Evolutionary conservation across 2,113 vertebrate genomes (phyloP), one percentile per base, ranked within the genome.

Genomic region (Psophia crepitans): DNA sequence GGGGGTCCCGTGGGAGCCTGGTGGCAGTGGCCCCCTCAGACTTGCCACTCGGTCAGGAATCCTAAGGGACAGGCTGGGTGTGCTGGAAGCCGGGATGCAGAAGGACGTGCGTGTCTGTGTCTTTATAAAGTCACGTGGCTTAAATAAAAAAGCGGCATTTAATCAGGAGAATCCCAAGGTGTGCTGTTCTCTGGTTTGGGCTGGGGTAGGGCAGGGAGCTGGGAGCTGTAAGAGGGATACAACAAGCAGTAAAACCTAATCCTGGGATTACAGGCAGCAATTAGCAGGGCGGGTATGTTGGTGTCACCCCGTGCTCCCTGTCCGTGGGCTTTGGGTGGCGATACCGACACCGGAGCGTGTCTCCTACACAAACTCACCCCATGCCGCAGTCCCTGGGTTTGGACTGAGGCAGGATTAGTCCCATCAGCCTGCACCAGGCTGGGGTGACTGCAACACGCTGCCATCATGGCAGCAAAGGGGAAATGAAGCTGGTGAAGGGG

Each of bases 391-490:
- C 33, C 44, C 43, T n/a, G 69, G 16, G 6, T 73, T 54, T 64
- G 35, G 43, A 30, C 37, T 70, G 14, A 49, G 8, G 58, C 30
- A 65, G 69, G 49, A 27, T 93, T 23, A 60, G 20, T 71, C 39
- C 63, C 6, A 12, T 15, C 22, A 56, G n/a, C 13, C 63, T 35
- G 28, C 14, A 9, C 20, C 8, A 1, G 3, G 1, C 65, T 56
- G 70, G 0, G 2, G 30, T 43, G 81, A 33, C 69, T 82, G 49
- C 44, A 66, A 6, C n/a, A 4, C 0, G 0, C 1, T 35, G 54
- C 39, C 33, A 61, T 65, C 12, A n/a, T n/a, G n/a, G n/a, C n/a
- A n/a, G n/a, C n/a, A n/a, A n/a, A n/a, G n/a, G n/a, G n/a, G n/a
- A n/a, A n/a, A n/a, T n/a, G n/a, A n/a, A n/a, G n/a, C n/a, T n/a